Percentiles rank a stretch among this genome's conserved stretches.
Evolutionary conservation across 2,888 invertebrate genomes (phyloP).

Genomic region (Eupelmus urozonus): DNA sequence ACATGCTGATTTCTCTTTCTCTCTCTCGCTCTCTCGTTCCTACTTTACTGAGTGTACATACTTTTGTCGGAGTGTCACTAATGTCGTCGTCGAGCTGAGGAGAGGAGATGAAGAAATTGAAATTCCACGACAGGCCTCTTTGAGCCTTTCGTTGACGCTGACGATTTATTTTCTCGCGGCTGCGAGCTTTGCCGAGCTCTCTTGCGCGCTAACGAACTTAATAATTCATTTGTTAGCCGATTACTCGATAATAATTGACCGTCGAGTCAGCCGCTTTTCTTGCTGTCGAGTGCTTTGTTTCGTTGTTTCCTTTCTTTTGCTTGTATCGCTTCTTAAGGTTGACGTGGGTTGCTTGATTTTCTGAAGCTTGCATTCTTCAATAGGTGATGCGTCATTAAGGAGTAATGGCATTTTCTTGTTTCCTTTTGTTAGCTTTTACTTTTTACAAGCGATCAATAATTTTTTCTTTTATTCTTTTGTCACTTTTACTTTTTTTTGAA

Average conservation of each 20-base stretch:
- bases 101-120: slow-evolving; percentile 26
- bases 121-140: slow-evolving; percentile 29
- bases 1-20: slow-evolving; percentile 44
- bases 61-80: slow-evolving; percentile 48
- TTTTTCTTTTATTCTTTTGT: slow-evolving; percentile 3
- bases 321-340: background rate
- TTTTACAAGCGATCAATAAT: slow-evolving; percentile 34
- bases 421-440: slow-evolving; percentile 28
- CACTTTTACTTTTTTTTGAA: no score
- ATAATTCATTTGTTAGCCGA: slow-evolving; percentile 26
- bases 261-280: background rate
- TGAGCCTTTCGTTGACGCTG: background rate
- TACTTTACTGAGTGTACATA: slow-evolving; percentile 22
- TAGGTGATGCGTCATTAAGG: slow-evolving; percentile 31
- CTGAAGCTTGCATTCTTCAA: background rate
- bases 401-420: slow-evolving; percentile 36
- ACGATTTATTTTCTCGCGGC: slow-evolving; percentile 4
- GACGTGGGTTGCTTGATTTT: background rate
- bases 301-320: background rate
- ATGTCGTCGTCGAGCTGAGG: slow-evolving; percentile 5
- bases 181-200: background rate
- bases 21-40: background rate
- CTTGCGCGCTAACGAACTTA: slow-evolving; percentile 20
- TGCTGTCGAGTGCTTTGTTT: background rate
- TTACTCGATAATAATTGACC: slow-evolving; percentile 28